Evolutionary conservation across 2,113 vertebrate species (phyloP).

Genomic region (Procavia capensis): DNA sequence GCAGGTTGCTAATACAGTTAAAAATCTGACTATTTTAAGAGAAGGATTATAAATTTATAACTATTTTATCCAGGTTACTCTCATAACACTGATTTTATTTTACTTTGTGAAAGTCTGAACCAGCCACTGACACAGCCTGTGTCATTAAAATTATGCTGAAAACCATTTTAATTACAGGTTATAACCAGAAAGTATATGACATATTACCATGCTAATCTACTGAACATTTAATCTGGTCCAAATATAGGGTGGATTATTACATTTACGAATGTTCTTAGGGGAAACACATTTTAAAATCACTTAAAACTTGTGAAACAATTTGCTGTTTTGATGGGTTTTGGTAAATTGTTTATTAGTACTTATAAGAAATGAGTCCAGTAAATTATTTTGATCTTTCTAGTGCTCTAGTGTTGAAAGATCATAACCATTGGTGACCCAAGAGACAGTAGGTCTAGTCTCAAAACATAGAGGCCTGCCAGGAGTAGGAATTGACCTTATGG

Average conservation of each 20-base stretch:
- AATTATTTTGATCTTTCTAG: background rate
- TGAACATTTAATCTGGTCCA: background rate
- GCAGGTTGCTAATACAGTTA: background rate
- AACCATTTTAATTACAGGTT: background rate
- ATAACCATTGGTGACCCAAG: no score
- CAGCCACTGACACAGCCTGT: background rate
- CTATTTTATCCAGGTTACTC: background rate
- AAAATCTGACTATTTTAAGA: background rate
- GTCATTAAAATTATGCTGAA: background rate
- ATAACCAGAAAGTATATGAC: background rate
- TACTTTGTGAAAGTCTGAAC: background rate
- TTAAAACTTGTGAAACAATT: background rate
- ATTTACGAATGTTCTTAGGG: background rate
- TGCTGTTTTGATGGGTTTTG: background rate
- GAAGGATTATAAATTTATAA: background rate
- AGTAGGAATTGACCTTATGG: no score
- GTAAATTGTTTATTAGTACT: background rate
- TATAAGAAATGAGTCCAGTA: background rate
- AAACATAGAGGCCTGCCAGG: no score
- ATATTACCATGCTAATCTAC: background rate
- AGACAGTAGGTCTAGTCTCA: no score
- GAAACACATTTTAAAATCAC: background rate
- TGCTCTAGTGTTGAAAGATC: no score
- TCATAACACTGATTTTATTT: background rate
- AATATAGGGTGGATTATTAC: background rate